Base-by-base conservation (phyloP, 2,113 vertebrate species). In the Uropsilus gracilis region DNA sequence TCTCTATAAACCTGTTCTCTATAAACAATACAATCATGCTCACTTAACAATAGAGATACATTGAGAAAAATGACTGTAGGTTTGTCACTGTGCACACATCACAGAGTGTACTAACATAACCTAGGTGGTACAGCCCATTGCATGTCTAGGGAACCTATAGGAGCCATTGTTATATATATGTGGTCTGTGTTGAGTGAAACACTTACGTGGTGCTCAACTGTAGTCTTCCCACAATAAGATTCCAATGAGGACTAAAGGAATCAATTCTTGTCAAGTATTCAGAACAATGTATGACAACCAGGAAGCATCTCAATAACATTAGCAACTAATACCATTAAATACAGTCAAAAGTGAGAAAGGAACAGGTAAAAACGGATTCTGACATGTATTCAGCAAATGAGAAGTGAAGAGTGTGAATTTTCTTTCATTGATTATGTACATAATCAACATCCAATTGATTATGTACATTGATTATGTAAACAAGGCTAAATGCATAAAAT, bases 281-380 rank as follows among this genome's bases (percentile, higher is more conserved):
- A 76, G 9, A 90, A 76, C 7, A 76, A 77, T 48, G 64, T 10
- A 48, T 9, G n/a, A 46, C 16, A 76, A 26, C 82, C 28, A 88
- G 46, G 48, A 94, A 84, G 17, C 57, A 57, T 53, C 55, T 84
- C 9, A 34, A 83, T 83, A 77, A 71, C 44, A 24, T 64, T 59
- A 72, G 92, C 44, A 78, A 72, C 48, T 87, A 48, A 50, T 64
- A 66, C 39, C 26, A 77, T 83, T 78, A 78, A 72, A 77, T 77
- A 59, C 68, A 64, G 55, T 66, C 69, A 73, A 89, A 72, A 73
- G n/a, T 44, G 34, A 84, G 71, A 94, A 89, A 80, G 39, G 30
- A 34, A 53, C 53, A 72, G 42, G 37, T 57, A 83, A 84, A 24
- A 48, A 71, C 37, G 73, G 55, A 91, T 73, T 14, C 55, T 78